Conservation (phyloP, 2,888 invertebrate genomes). For the Campopleginae sp. region DNA sequence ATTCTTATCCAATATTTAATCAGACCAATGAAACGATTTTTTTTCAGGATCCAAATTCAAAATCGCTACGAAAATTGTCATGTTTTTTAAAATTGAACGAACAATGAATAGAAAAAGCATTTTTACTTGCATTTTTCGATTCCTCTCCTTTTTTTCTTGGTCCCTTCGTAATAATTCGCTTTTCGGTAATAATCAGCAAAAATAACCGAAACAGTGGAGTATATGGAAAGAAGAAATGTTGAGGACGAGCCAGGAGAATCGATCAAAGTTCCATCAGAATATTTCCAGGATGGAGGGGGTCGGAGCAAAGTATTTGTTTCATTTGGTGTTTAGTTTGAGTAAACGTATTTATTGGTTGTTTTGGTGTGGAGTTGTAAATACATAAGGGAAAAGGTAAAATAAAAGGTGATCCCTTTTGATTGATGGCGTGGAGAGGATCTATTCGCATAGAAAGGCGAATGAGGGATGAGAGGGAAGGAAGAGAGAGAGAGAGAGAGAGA, state of each 20-base stretch:
- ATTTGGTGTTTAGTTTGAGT: conserved; percentile 3
- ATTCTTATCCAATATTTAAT: too few relatives aligned
- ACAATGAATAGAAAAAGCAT: too few relatives aligned
- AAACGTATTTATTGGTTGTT: conserved; percentile 31
- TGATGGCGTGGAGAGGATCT: conserved; percentile 78
- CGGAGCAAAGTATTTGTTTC: conserved; percentile 69
- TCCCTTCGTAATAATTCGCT: too few relatives aligned
- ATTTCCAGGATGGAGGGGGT: background rate
- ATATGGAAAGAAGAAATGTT: background rate
- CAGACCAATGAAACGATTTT: too few relatives aligned
- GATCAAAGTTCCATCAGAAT: background rate
- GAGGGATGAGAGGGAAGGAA: conserved; percentile 54
- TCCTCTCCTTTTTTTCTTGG: too few relatives aligned
- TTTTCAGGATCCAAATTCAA: too few relatives aligned
- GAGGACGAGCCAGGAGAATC: background rate
- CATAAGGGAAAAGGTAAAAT: conserved; percentile 23
- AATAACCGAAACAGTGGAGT: background rate
- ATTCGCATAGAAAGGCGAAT: conserved; percentile 67
- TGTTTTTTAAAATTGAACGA: too few relatives aligned
- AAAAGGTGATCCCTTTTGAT: conserved; percentile 76
- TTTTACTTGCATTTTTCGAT: too few relatives aligned
- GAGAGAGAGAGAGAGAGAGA: conserved; percentile 47
- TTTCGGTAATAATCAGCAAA: too few relatives aligned
- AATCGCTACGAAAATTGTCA: too few relatives aligned
- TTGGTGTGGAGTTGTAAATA: background rate